A percentile compares a stretch with the other conserved stretches of the same genome.
Evolutionary conservation across 1,140 invertebrate genomes (phyloP).

Genomic region (Calliphora vicina): DNA sequence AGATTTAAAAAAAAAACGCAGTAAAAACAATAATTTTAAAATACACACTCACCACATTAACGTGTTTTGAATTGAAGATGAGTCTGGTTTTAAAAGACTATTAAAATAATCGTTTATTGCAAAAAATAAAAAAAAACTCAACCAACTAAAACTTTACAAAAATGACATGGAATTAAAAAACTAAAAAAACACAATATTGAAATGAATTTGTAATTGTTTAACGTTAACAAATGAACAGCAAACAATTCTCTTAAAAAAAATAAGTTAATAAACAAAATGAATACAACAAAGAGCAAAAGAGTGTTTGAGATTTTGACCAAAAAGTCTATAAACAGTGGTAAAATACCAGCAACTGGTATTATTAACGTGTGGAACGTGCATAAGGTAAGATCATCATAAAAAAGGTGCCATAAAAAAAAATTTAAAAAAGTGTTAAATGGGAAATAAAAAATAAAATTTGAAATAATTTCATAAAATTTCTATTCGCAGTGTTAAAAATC

Average conservation of each 20-base stretch:
- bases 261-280: neutral
- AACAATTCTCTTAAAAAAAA: neutral
- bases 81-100: neutral
- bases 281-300: neutral
- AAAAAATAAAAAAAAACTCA: neutral
- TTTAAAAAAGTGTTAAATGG: constrained; percentile 1
- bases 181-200: too few relatives aligned
- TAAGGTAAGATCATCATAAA: constrained; percentile 52
- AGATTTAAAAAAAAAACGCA: too few relatives aligned
- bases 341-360: constrained; percentile 49
- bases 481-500: constrained; percentile 19
- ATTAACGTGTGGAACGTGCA: constrained; percentile 52
- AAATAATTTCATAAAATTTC: too few relatives aligned
- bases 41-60: neutral
- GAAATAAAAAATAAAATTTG: neutral
- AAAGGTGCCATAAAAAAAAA: neutral
- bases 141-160: neutral
- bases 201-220: neutral
- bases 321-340: constrained; percentile 57
- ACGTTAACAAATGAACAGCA: neutral
- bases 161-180: too few relatives aligned
- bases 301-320: neutral
- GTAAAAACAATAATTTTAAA: neutral
- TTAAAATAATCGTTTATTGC: neutral
- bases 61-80: constrained; percentile 32